phyloP scores from a whole-genome alignment of 2,888 invertebrate species.

The Habrosyne pyritoides region DNA sequence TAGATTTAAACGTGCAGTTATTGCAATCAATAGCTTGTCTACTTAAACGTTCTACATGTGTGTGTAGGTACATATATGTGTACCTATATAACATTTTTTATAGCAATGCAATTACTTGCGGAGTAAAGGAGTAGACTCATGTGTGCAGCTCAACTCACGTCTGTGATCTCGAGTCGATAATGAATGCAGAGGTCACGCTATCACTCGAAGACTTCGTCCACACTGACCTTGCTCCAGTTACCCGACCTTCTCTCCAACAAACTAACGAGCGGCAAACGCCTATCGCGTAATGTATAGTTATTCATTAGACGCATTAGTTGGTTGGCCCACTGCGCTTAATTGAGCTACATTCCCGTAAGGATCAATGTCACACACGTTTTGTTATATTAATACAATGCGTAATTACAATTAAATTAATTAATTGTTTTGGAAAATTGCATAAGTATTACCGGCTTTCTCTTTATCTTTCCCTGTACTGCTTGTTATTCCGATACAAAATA shows the following conservation, averaged over 20 bases:
- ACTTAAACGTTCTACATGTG: background rate
- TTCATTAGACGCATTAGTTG: slow-evolving; percentile 62
- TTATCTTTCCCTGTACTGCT: too few species aligned
- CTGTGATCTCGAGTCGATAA: slow-evolving; percentile 61
- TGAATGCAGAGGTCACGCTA: slow-evolving; percentile 74
- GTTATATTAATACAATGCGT: slow-evolving; percentile 21
- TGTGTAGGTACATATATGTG: background rate
- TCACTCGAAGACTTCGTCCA: slow-evolving; percentile 70
- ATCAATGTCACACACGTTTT: slow-evolving; percentile 38
- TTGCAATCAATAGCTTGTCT: background rate
- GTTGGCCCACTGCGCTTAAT: slow-evolving; percentile 64
- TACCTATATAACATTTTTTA: background rate
- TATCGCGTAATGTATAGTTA: slow-evolving; percentile 54
- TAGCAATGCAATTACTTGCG: background rate
- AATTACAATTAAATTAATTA: too few species aligned
- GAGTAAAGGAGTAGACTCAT: slow-evolving; percentile 10
- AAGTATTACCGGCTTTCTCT: too few species aligned
- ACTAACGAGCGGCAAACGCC: slow-evolving; percentile 59
- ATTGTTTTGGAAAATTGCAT: too few species aligned
- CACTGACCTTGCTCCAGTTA: slow-evolving; percentile 76
- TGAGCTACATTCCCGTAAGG: slow-evolving; percentile 58
- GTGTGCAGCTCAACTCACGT: slow-evolving; percentile 33
- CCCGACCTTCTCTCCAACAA: slow-evolving; percentile 65
- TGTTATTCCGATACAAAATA: too few species aligned
- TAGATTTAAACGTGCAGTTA: slow-evolving; percentile 1